Evolutionary conservation across 2,888 invertebrate species (phyloP).

Genomic region (Chrysodeixis includens): DNA sequence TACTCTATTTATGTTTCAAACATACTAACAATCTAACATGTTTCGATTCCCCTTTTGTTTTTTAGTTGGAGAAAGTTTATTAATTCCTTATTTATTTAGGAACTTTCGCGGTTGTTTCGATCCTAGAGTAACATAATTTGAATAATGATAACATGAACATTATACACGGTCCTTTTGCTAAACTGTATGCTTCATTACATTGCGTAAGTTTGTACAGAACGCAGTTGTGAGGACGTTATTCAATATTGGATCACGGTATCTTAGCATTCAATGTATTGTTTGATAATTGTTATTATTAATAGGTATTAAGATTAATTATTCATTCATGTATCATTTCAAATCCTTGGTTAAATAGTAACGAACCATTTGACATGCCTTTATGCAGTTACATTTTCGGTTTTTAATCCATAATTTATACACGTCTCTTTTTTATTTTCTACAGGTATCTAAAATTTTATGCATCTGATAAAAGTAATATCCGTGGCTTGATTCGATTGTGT

Average conservation of each 20-base stretch:
- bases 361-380: too few species aligned
- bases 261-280: background rate
- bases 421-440: too few species aligned
- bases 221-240: background rate
- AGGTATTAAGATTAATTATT: too few species aligned
- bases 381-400: too few species aligned
- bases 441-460: background rate
- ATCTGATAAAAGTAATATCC: background rate
- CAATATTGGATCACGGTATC: background rate
- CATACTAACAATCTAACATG: background rate
- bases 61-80: background rate
- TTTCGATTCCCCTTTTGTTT: slow-evolving; percentile 2
- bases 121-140: background rate
- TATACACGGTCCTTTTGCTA: background rate
- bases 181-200: background rate
- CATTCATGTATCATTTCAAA: too few species aligned
- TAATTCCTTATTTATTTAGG: slow-evolving; percentile 4
- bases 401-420: too few species aligned
- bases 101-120: background rate
- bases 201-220: background rate
- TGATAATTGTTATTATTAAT: too few species aligned
- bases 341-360: too few species aligned
- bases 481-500: slow-evolving; percentile 1
- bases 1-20: background rate
- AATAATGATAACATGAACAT: slow-evolving; percentile 1